Conservation (phyloP, 2,888 invertebrate genomes). For the Danaus chrysippus region DNA sequence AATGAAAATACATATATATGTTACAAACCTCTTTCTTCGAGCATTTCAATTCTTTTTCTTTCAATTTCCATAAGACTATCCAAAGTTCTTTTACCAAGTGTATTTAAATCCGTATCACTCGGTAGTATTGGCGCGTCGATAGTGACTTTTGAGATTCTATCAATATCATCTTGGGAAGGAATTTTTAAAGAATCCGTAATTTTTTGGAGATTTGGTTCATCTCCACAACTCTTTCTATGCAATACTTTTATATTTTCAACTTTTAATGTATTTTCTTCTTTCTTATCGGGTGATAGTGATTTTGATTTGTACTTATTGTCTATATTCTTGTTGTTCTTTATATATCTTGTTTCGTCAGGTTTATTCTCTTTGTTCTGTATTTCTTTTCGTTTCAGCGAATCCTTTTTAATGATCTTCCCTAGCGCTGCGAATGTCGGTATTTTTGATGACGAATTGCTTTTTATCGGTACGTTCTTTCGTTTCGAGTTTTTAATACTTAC, state of each 20-base stretch:
- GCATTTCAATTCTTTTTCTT: constrained; percentile 89
- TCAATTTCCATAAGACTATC: constrained; percentile 95
- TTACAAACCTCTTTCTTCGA: constrained; percentile 91
- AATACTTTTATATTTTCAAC: constrained; percentile 37
- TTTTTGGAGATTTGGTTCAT: constrained; percentile 63
- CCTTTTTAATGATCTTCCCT: constrained; percentile 74
- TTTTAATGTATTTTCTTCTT: constrained; percentile 44
- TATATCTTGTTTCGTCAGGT: constrained; percentile 50
- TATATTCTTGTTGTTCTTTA: constrained; percentile 59
- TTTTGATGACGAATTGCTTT: constrained; percentile 70
- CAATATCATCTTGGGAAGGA: constrained; percentile 92
- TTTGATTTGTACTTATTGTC: constrained; percentile 74
- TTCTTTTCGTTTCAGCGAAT: constrained; percentile 63
- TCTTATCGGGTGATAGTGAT: constrained; percentile 64
- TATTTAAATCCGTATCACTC: constrained; percentile 82
- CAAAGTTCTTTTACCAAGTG: constrained; percentile 86
- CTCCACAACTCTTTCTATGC: constrained; percentile 72
- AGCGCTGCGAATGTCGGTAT: constrained; percentile 73
- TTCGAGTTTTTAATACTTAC: constrained; percentile 65
- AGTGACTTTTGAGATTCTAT: constrained; percentile 93
- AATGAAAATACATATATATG: background rate
- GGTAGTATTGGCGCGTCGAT: constrained; percentile 88
- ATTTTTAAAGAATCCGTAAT: constrained; percentile 69
- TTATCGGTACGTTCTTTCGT: constrained; percentile 55
- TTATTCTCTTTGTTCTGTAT: constrained; percentile 41